Evolutionary conservation across 2,797 vertebrate genomes (phyloP).

Genomic region (Lophotriccus pileatus): DNA sequence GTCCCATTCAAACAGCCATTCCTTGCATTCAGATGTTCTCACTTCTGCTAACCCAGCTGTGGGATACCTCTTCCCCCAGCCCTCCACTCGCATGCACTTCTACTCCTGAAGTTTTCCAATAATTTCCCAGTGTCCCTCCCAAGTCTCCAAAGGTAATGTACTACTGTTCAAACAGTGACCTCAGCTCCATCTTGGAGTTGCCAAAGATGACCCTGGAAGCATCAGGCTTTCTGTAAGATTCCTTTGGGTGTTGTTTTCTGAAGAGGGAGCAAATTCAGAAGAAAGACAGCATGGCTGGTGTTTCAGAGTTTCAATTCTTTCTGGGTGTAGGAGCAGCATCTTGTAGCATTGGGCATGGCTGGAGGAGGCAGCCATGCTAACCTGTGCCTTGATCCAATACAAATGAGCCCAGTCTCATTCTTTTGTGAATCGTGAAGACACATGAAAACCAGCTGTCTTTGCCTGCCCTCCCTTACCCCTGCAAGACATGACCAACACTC

Average conservation of each 20-base stretch:
- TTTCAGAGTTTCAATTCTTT: background rate
- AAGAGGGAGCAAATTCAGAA: background rate
- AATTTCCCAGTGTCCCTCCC: background rate
- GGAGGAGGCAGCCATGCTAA: background rate
- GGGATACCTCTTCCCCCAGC: background rate
- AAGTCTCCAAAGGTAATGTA: background rate
- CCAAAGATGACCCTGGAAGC: background rate
- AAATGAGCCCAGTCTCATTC: background rate
- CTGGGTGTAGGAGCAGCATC: background rate
- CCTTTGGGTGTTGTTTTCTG: background rate
- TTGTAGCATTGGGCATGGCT: background rate
- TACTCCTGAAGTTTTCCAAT: background rate
- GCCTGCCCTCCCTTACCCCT: background rate
- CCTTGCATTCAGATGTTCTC: background rate
- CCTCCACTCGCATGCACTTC: background rate
- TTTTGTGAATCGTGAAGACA: background rate
- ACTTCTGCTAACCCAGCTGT: background rate
- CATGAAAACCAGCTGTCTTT: background rate
- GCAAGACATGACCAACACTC: accelerated
- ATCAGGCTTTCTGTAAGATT: background rate
- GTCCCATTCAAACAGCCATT: background rate
- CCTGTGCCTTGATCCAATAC: background rate
- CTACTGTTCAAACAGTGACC: background rate
- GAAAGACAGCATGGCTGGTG: background rate
- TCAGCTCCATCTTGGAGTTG: background rate